A percentile compares a stretch with the other conserved stretches of the same genome.
Evolutionary conservation across 1,140 invertebrate species (phyloP).

Genomic region (Mamestra configurata): DNA sequence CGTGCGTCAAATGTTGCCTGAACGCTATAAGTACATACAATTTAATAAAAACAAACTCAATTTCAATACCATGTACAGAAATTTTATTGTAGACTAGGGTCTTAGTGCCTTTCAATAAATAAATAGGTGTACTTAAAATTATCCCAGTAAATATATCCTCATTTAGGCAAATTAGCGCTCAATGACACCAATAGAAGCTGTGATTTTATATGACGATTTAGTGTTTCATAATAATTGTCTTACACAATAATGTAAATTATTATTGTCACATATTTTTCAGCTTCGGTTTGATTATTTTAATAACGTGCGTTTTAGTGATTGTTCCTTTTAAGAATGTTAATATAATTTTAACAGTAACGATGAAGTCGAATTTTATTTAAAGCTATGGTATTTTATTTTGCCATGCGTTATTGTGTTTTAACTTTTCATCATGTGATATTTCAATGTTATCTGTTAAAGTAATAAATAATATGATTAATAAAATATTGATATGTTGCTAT

Average conservation of each 20-base stretch:
- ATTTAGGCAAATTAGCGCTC: slow-evolving; percentile 38
- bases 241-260: slow-evolving; percentile 10
- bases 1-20: slow-evolving; percentile 68
- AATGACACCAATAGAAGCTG: slow-evolving; percentile 47
- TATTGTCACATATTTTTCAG: neutral
- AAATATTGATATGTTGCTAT: slow-evolving; percentile 77
- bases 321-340: slow-evolving; percentile 55
- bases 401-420: slow-evolving; percentile 77
- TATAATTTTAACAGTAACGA: slow-evolving; percentile 45
- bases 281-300: slow-evolving; percentile 7
- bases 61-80: slow-evolving; percentile 75
- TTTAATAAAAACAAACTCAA: slow-evolving; percentile 55
- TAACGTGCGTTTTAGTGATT: slow-evolving; percentile 43
- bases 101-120: slow-evolving; percentile 81
- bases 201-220: slow-evolving; percentile 39
- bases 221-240: slow-evolving; percentile 16
- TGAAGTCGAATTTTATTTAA: slow-evolving; percentile 46
- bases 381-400: slow-evolving; percentile 65
- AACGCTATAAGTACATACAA: slow-evolving; percentile 56
- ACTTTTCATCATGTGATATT: slow-evolving; percentile 86
- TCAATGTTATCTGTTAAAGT: slow-evolving; percentile 86
- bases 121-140: slow-evolving; percentile 78
- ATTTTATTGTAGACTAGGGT: slow-evolving; percentile 82
- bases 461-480: slow-evolving; percentile 78
- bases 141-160: slow-evolving; percentile 48